phyloP scores from a whole-genome alignment of 2,797 vertebrate species.

The Myripristis murdjan region DNA sequence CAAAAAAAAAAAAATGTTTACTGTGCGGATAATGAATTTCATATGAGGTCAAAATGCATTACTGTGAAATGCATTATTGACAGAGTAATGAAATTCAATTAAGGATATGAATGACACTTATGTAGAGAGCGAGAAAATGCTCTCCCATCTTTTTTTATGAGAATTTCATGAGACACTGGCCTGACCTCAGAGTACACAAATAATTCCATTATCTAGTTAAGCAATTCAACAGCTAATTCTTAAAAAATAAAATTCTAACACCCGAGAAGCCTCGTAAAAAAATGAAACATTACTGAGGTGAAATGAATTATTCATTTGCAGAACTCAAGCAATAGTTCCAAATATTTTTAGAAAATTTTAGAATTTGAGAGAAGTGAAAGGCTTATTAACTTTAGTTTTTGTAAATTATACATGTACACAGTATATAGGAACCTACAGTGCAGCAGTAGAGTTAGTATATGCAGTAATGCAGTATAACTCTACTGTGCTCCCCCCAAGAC shows the following conservation, averaged over 20 bases:
- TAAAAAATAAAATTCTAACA: constrained; percentile 20
- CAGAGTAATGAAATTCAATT: constrained; percentile 68
- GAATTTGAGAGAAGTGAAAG: neutral
- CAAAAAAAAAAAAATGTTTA: constrained; percentile 72
- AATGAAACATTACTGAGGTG: constrained; percentile 15
- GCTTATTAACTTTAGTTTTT: neutral
- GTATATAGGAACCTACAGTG: neutral
- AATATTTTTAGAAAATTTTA: neutral
- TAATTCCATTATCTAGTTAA: constrained; percentile 34
- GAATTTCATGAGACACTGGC: constrained; percentile 11
- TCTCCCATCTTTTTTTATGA: constrained; percentile 30
- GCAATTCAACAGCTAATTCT: constrained; percentile 15
- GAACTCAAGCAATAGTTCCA: neutral
- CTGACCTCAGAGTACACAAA: constrained; percentile 26
- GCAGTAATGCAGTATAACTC: neutral
- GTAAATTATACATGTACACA: neutral
- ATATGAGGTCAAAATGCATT: constrained; percentile 70
- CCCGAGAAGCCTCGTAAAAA: neutral
- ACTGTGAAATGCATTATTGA: constrained; percentile 68
- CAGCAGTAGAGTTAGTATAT: neutral
- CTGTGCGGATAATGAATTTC: constrained; percentile 77
- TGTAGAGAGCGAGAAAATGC: constrained; percentile 28
- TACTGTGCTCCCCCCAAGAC: neutral
- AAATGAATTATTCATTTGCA: constrained; percentile 3
- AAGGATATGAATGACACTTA: constrained; percentile 61